Evolutionary conservation across 2,113 vertebrate species (phyloP), one percentile per base, ranked within the genome.

Genomic region (Cariama cristata): DNA sequence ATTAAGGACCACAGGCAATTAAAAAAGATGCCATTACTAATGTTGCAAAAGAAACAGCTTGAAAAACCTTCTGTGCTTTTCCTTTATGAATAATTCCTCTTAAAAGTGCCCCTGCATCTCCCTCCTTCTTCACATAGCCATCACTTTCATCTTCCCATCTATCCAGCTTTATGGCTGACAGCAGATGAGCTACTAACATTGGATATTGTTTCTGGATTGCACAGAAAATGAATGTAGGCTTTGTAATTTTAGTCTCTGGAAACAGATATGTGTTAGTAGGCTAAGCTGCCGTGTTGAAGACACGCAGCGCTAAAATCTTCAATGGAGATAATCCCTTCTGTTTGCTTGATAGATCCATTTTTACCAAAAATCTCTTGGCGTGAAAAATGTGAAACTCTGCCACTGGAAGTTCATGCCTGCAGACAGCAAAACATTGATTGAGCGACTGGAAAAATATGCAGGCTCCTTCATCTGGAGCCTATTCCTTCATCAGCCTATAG

Each of bases 261-360:
- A 90, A 69, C 9, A 96, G 79, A 92, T 94, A 64, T 53, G 59
- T 96, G 88, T 95, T 92, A 96, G 91, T 97, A 94, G 94, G 86
- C 75, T 95, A 94, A 92, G 45, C 59, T 90, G 75, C 42, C 2
- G 0, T 64, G 40, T 56, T 88, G 91, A 92, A 97, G 82, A 91
- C 64, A 49, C 9, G 53, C 45, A 22, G 74, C 3, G 4, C 74
- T 90, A 75, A 90, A 79, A 82, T 76, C 79, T 75, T 82, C 56
- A 68, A 0, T 52, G 79, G 44, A 90, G 42, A 79, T 83, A 93
- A 96, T 90, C 71, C 81, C 85, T 92, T 82, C 74, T 75, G 22
- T 2, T 76, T 86, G 9, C 79, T 66, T 96, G 86, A 74, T 79
- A 69, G 67, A 76, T 80, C 27, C 86, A 69, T 94, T 96, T 93